Conservation (phyloP, 1,140 invertebrate species). For the Lineus longissimus region DNA sequence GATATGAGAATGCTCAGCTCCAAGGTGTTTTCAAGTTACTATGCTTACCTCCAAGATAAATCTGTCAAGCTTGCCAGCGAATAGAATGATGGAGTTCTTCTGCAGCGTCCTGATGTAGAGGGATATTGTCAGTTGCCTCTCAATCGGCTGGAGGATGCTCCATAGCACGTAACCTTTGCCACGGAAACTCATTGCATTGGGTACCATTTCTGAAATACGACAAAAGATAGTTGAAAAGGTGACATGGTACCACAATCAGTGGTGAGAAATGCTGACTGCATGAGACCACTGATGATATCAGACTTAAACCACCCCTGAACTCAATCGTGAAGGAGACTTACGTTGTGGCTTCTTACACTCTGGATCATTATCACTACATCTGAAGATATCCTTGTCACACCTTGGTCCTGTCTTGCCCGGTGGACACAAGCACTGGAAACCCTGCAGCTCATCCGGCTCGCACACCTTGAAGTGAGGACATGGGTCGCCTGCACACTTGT, state of each 20-base stretch:
- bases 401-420: slow-evolving; percentile 35
- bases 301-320: no score
- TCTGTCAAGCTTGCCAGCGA: slow-evolving; percentile 83
- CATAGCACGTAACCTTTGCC: slow-evolving; percentile 83
- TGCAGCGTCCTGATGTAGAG: slow-evolving; percentile 79
- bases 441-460: slow-evolving; percentile 64
- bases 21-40: no score
- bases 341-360: background rate
- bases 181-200: slow-evolving; percentile 69
- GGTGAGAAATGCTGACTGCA: no score
- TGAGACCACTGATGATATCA: no score
- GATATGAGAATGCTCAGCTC: no score
- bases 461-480: slow-evolving; percentile 74
- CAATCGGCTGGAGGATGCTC: slow-evolving; percentile 66
- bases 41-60: slow-evolving; percentile 79
- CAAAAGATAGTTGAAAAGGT: no score
- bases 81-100: slow-evolving; percentile 80
- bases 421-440: slow-evolving; percentile 43
- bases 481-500: slow-evolving; percentile 69
- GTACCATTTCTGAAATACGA: background rate
- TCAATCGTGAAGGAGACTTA: no score
- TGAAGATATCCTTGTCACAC: slow-evolving; percentile 32
- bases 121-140: slow-evolving; percentile 74
- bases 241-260: no score
- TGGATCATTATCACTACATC: background rate